phyloP scores from a whole-genome alignment of 2,888 invertebrate species.

The Eupithecia vulgata region DNA sequence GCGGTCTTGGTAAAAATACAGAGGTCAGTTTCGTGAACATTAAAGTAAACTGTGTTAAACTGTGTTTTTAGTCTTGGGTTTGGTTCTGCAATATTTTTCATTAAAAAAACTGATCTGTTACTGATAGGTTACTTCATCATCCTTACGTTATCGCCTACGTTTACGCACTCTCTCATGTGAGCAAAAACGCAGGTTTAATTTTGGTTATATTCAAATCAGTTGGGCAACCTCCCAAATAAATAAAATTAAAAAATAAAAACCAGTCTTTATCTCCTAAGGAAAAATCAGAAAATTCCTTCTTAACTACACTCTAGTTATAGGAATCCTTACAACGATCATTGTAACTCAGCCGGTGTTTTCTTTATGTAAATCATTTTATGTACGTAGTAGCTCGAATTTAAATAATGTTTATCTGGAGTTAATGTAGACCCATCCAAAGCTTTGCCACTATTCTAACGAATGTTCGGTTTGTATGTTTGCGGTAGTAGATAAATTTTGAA shows the following conservation, averaged over 20 bases:
- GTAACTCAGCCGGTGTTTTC: constrained; percentile 54
- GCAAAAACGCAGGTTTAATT: no score
- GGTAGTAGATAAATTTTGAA: not conserved
- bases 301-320: constrained; percentile 50
- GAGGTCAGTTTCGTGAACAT: no score
- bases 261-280: not conserved
- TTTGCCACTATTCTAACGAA: constrained; percentile 4
- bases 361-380: constrained; percentile 60
- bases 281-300: constrained; percentile 22
- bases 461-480: not conserved
- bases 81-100: no score
- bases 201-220: not conserved
- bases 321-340: constrained; percentile 62
- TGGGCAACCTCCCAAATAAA: no score
- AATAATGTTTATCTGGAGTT: constrained; percentile 31
- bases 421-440: constrained; percentile 17
- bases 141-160: no score
- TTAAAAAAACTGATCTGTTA: no score
- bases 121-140: no score
- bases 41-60: no score
- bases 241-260: no score
- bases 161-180: no score
- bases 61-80: no score
- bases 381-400: constrained; percentile 21
- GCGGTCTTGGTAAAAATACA: no score